Evolutionary conservation across 1,140 invertebrate species (phyloP).

Genomic region (Atta colombica): DNA sequence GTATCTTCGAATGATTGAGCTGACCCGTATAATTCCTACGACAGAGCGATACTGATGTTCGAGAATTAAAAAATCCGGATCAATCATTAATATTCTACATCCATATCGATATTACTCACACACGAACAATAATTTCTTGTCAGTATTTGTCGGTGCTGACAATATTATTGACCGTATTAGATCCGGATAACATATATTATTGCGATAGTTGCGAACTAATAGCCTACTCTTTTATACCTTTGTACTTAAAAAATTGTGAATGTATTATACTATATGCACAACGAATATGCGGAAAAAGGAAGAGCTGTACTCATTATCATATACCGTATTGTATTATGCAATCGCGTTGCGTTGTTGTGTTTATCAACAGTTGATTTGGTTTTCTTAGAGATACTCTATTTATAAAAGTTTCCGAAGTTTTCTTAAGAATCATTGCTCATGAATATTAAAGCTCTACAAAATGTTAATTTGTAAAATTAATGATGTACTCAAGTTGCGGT

Average conservation of each 20-base stretch:
- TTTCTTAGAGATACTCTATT: background rate
- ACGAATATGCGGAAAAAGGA: slow-evolving; percentile 36
- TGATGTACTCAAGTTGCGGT: background rate
- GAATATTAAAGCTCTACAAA: background rate
- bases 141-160: too few species aligned
- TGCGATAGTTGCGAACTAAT: background rate
- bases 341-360: slow-evolving; percentile 41
- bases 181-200: slow-evolving; percentile 6
- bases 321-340: slow-evolving; percentile 68
- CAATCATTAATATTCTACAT: too few species aligned
- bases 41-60: too few species aligned
- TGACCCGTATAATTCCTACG: background rate
- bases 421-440: background rate
- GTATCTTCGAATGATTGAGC: background rate
- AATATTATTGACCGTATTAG: background rate
- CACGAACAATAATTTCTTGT: too few species aligned
- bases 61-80: too few species aligned
- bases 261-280: slow-evolving; percentile 28
- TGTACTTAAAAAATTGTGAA: slow-evolving; percentile 68
- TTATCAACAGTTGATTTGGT: slow-evolving; percentile 74
- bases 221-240: slow-evolving; percentile 48
- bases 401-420: background rate
- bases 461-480: background rate
- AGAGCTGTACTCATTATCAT: slow-evolving; percentile 41
- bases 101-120: too few species aligned